Evolutionary conservation across 1,140 invertebrate species (phyloP), one percentile per base, ranked within the genome.

Genomic region (Contarinia nasturtii): DNA sequence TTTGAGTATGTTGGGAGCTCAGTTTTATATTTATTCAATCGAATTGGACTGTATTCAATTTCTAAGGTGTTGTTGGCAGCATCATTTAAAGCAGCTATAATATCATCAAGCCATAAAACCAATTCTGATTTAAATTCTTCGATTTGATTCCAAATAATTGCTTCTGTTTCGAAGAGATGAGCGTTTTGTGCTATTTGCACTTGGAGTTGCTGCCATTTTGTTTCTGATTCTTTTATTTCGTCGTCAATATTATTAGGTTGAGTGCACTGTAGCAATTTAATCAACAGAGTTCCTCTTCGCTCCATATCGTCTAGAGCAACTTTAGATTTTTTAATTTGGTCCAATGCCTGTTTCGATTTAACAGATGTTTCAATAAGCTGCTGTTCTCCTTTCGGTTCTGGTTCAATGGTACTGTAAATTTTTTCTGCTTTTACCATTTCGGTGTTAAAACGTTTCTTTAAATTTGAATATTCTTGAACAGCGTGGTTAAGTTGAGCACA

Each of bases 101-200:
- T 89, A 53, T 85, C 79, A 49, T 73, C 77, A 3, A 92, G 57
- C 92, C 92, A 96, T 27, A 75, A 75, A 1, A 82, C 63, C 14
- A 94, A 67, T 57, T 89, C 83, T 52, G 82, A 79, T 57, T 86
- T 87, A 0, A 79, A 75, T 50, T 86, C 82, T 47, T 89, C 80
- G 7, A 94, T 82, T 61, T 93, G 86, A 53, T 87, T 85, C 88
- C 89, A 93, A 43, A 93, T 81, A 5, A 87, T 79, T 0, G 82
- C 67, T 60, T 93, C 86, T 1, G 86, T 83, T 63, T 95, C 89
- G 38, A 85, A 76, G 42, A 77, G 76, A 62, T 90, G 79, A 11
- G 78, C 72, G 49, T 76, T 72, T 49, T 79, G 77, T 15, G 76
- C 73, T 2, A 81, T 69, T 49, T 76, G 73, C 49, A 81, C 74